Base-by-base conservation (phyloP, 1,140 invertebrate species). In the Nephila pilipes region DNA sequence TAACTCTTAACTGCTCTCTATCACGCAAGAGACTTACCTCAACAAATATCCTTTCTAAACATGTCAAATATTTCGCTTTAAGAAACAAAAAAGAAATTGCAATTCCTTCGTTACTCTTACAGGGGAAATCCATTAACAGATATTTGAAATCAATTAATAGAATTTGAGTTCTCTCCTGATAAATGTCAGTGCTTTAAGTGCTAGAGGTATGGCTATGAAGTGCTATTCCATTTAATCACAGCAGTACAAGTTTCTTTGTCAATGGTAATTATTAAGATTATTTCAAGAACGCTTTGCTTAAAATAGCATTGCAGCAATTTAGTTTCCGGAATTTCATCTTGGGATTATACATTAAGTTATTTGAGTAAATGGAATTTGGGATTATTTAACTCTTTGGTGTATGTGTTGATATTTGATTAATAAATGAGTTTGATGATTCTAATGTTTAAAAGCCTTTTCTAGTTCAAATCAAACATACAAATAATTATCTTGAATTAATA, bases 91-190 rank as follows among this genome's bases (percentile, higher is more conserved):
- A 81, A 54, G 80, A 63, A 87, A 87, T 58, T 58, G n/a, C 14
- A 38, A 55, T 81, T 81, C 36, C 22, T 8, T n/a, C 58, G 29
- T 87, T 58, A 36, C 18, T 22, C 38, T 88, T 88, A 88, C 87
- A 88, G 18, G 22, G 38, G 46, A 88, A 88, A 69, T 88, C 87
- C 87, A 88, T 88, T 88, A 88, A 88, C 87, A 88, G 69, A 88
- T 88, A 88, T 88, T 88, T 69, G 87, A 69, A 88, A 88, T 88
- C 87, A 88, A 88, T 88, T 88, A 75, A 69, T 22, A 29, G 58
- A 63, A 46, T 18, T 46, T 63, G 14, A 36, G 58, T 60, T 85
- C 29, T 38, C 54, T 85, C 57, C 46, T 54, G 46, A 85, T 85
- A 57, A 58, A 69, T 46, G 60, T 46, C 63, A 69, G 63, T 22